Evolutionary conservation across 2,797 vertebrate species (phyloP), one percentile per base, ranked within the genome.

Genomic region (Chiloscyllium punctatum): DNA sequence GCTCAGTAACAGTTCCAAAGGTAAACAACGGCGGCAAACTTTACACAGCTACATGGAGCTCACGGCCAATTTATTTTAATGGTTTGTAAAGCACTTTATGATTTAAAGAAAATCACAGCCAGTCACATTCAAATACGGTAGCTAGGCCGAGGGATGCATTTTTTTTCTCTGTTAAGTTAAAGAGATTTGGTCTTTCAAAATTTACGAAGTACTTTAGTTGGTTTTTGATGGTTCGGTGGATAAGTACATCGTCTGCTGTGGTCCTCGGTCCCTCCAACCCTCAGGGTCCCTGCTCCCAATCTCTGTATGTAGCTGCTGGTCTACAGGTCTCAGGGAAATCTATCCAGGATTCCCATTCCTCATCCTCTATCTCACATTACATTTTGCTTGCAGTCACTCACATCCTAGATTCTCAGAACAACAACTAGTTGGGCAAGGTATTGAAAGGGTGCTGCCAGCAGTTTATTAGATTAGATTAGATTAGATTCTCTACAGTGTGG

Each of bases 81-180:
- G n/a, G 88, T 91, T 91, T 91, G 18, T 62, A 92, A 69, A 92
- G 18, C 33, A n/a, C 23, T 92, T 92, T 42, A 92, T 37, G n/a
- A 37, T n/a, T 68, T 37, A 69, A 42, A 92, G 62, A 25, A 91
- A 66, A 91, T 91, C 62, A 66, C 6, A 68, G 88, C 88, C 37
- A 68, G 57, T 18, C 33, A 0, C 57, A 37, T n/a, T 53, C 21
- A 84, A 68, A n/a, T 21, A 16, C 53, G 66, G 57, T 33, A n/a
- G 15, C 16, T 37, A 69, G 37, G 62, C n/a, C 23, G 0, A 62
- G 66, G 18, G 42, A 68, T 92, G 0, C 1, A 69, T 92, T 42
- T 92, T 21, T 23, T 91, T 66, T 92, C 30, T 91, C 42, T 18
- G 2, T 33, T 48, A 74, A 1, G 9, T 62, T 62, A 74, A 74